These are phyloP conservation scores for Phyllostomus discolor DNA, from an alignment of 2,113 vertebrate species.

Conservation along the genomic window DNA sequence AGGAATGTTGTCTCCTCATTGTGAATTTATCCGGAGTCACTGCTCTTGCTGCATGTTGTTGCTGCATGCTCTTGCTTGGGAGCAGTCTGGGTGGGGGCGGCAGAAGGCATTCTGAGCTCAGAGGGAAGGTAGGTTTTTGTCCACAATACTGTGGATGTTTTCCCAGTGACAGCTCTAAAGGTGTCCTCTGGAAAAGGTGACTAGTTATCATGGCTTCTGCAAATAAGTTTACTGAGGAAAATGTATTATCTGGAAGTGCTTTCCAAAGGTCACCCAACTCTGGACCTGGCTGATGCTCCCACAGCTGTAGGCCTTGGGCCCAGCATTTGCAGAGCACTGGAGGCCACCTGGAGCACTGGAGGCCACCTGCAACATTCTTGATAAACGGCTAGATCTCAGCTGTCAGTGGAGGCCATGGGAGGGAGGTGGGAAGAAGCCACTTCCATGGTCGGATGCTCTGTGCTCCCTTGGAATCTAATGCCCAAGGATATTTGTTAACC, in stretches of 20 bases:
- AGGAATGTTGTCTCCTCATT: not conserved
- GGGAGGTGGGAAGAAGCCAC: not conserved
- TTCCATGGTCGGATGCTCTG: not conserved
- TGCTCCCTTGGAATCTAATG: not conserved
- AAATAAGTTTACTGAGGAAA: conserved; percentile 7
- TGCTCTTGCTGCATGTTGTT: not conserved
- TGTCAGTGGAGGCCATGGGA: not conserved
- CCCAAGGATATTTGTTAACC: not conserved
- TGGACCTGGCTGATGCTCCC: not conserved
- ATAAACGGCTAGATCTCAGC: not conserved
- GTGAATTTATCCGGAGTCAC: not conserved
- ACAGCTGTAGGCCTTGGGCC: not conserved
- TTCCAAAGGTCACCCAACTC: conserved; percentile 50
- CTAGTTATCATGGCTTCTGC: conserved; percentile 30
- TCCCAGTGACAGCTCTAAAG: conserved; percentile 6
- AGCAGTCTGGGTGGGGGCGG: not conserved
- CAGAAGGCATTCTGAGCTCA: conserved; percentile 15
- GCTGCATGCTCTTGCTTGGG: not conserved
- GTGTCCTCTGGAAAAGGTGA: conserved; percentile 63
- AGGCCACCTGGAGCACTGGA: not conserved
- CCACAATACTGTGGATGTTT: not conserved
- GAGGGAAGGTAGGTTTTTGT: not conserved
- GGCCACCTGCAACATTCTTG: not conserved
- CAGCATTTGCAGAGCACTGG: not conserved
- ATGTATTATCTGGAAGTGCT: conserved; percentile 28